Evolutionary conservation across 2,113 vertebrate genomes (phyloP).

Genomic region (Proteles cristata): DNA sequence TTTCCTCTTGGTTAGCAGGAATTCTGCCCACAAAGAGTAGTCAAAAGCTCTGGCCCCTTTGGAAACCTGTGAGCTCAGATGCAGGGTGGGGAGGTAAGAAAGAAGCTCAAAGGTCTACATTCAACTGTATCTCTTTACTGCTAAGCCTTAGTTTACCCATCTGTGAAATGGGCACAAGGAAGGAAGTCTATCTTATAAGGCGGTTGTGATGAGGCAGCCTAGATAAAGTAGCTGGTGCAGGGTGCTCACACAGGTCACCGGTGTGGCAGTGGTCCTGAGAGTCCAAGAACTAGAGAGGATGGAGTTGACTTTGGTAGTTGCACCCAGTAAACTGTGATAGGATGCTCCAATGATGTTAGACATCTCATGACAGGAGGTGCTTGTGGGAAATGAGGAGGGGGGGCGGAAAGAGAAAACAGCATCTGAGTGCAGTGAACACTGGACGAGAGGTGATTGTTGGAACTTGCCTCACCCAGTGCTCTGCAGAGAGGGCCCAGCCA

Average conservation of each 20-base stretch:
- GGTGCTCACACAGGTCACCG: rapidly evolving
- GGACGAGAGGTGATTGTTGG: background rate
- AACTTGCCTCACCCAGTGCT: background rate
- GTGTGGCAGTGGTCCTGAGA: background rate
- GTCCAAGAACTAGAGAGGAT: background rate
- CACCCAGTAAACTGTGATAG: background rate
- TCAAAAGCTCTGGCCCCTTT: background rate
- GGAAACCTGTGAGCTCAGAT: background rate
- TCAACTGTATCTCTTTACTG: background rate
- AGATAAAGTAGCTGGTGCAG: background rate
- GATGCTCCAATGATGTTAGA: rapidly evolving
- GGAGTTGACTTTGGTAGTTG: background rate
- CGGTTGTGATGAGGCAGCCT: background rate
- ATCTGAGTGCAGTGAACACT: background rate
- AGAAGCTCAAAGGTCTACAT: background rate
- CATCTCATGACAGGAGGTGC: background rate
- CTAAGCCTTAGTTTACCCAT: background rate
- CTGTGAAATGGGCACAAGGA: background rate
- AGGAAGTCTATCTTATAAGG: background rate
- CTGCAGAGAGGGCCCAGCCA: background rate
- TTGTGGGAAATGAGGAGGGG: background rate
- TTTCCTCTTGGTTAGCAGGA: background rate
- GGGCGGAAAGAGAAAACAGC: background rate
- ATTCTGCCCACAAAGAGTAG: background rate
- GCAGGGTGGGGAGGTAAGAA: background rate